Evolutionary conservation across 2,888 invertebrate genomes (phyloP).

Genomic region (Eristalis pertinax): DNA sequence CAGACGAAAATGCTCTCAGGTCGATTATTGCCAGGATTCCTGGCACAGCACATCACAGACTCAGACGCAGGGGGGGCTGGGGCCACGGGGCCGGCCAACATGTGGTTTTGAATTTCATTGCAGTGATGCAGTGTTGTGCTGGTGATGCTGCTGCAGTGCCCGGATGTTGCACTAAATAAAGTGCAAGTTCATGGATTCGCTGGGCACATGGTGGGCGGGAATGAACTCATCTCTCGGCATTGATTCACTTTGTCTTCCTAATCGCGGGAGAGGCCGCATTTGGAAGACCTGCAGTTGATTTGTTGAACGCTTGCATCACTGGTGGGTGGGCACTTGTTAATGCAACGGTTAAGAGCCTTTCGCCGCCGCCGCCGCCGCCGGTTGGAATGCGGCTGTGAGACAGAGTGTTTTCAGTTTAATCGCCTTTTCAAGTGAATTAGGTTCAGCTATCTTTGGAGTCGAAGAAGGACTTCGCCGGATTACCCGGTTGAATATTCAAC

Average conservation of each 20-base stretch:
- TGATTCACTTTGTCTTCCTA: constrained; percentile 27
- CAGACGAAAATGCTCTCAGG: constrained; percentile 43
- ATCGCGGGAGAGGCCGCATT: constrained; percentile 4
- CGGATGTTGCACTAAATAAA: constrained; percentile 58
- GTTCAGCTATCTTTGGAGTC: neutral
- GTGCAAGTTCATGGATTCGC: constrained; percentile 50
- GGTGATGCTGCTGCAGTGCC: constrained; percentile 15
- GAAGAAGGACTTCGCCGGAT: neutral
- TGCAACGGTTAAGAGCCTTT: neutral
- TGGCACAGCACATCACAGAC: neutral
- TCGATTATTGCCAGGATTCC: constrained; percentile 62
- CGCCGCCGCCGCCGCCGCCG: neutral
- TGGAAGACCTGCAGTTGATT: constrained; percentile 19
- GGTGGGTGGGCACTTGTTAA: neutral
- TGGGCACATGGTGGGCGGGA: neutral
- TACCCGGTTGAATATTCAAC: neutral
- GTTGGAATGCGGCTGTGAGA: neutral
- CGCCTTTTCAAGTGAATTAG: neutral
- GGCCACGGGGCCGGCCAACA: constrained; percentile 42
- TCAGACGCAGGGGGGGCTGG: constrained; percentile 16
- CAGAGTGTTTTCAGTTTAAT: neutral
- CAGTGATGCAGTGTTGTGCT: constrained; percentile 44
- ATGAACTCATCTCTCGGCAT: constrained; percentile 17
- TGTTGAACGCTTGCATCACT: neutral
- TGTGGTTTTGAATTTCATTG: constrained; percentile 69